Evolutionary conservation across 2,797 vertebrate species (phyloP).

Genomic region (Gymnocypris eckloni): DNA sequence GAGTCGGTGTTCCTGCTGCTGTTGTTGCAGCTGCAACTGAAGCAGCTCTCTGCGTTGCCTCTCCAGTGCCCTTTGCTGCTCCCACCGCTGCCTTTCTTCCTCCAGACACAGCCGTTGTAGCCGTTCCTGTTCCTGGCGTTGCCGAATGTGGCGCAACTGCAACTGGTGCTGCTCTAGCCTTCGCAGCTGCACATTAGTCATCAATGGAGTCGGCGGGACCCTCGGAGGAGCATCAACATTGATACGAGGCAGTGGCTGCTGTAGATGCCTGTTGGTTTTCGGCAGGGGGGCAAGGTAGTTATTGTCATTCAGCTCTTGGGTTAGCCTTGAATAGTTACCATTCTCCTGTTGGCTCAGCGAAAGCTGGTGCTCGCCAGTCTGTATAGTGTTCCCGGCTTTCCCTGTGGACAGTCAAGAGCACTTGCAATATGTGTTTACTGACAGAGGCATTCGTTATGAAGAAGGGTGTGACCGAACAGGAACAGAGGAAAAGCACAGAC

Average conservation of each 20-base stretch:
- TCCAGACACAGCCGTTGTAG: constrained; percentile 39
- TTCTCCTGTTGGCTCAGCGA: constrained; percentile 23
- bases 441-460: constrained; percentile 71
- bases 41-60: constrained; percentile 76
- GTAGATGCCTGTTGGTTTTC: constrained; percentile 19
- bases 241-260: constrained; percentile 24
- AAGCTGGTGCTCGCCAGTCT: constrained; percentile 1
- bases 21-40: constrained; percentile 76
- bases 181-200: constrained; percentile 62
- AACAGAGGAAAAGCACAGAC: constrained; percentile 61
- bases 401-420: constrained; percentile 82
- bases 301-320: constrained; percentile 46
- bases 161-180: constrained; percentile 47
- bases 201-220: background rate
- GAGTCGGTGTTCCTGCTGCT: constrained; percentile 76
- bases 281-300: constrained; percentile 50
- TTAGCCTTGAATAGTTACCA: constrained; percentile 26
- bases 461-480: constrained; percentile 67
- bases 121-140: constrained; percentile 54
- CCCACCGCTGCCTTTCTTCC: constrained; percentile 69
- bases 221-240: background rate
- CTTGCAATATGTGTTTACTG: constrained; percentile 71
- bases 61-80: constrained; percentile 75
- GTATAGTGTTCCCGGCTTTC: constrained; percentile 62
- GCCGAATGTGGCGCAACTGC: constrained; percentile 54